Conservation (phyloP, 2,113 vertebrate genomes). For the Alaudala cheleensis region DNA sequence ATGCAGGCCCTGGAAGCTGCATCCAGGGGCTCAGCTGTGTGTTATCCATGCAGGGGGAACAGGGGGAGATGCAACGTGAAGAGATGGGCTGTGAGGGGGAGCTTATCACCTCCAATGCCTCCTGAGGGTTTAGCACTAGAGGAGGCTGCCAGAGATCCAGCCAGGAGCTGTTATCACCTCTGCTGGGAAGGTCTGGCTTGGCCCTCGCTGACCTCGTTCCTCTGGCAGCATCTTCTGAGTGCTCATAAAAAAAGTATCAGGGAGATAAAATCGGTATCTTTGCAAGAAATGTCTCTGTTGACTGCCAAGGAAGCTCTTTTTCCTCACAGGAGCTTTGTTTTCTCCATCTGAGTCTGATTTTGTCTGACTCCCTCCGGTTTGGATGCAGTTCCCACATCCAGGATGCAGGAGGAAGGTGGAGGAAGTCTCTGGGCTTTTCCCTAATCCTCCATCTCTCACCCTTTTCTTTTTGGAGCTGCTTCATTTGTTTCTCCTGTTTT, state of each 20-base stretch:
- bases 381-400: not conserved
- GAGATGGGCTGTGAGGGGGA: not conserved
- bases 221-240: not conserved
- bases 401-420: not conserved
- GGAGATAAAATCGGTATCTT: not conserved
- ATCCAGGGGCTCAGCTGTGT: not conserved
- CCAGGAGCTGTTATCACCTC: conserved; percentile 1
- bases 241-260: not conserved
- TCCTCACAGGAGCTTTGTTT: not conserved
- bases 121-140: not conserved
- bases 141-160: not conserved
- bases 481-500: not conserved
- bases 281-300: not conserved
- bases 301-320: not conserved
- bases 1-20: not conserved
- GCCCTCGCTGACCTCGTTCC: not conserved
- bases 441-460: not conserved
- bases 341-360: not conserved
- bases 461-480: not conserved
- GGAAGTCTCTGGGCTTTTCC: not conserved
- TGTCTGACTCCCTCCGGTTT: not conserved
- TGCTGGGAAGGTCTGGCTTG: not conserved
- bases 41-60: not conserved
- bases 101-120: not conserved
- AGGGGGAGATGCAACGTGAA: not conserved